Percentiles rank a stretch among this genome's conserved stretches.
phyloP scores from a whole-genome alignment of 2,888 invertebrate genomes.

The Didymodactylos carnosus region DNA sequence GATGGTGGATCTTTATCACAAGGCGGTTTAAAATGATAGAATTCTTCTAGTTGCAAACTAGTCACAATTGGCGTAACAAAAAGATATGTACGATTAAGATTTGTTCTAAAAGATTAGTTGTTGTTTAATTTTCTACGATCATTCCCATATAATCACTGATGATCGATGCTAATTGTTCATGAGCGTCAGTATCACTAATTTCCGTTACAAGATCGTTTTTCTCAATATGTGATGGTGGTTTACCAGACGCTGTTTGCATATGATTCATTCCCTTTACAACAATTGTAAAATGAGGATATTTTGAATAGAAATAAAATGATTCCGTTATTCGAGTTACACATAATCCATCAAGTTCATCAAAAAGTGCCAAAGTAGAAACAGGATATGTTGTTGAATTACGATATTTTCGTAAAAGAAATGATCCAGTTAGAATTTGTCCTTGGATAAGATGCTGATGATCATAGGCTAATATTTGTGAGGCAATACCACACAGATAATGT shows the following conservation, averaged over 20 bases:
- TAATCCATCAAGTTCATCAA: conserved; percentile 9
- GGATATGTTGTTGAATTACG: not conserved
- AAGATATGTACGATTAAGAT: not conserved
- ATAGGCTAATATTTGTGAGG: not conserved
- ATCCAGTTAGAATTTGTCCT: conserved; percentile 5
- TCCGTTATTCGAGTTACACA: conserved; percentile 4
- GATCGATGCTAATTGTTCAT: not conserved
- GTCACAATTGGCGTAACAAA: not conserved
- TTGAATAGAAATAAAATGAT: conserved; percentile 1
- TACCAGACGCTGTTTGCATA: conserved; percentile 3
- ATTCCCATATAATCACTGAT: not conserved
- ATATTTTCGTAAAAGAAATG: conserved; percentile 7
- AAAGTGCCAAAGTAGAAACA: not conserved
- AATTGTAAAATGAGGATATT: not conserved
- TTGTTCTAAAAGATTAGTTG: not conserved
- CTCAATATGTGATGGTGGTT: not conserved
- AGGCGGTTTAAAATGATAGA: conserved; percentile 12
- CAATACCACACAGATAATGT: conserved; percentile 6
- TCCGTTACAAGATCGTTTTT: conserved; percentile 11
- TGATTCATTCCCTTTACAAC: conserved; percentile 11
- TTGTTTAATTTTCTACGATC: not conserved
- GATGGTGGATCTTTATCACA: not conserved
- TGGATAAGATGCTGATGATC: not conserved
- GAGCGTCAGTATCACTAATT: not conserved
- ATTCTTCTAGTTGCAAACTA: conserved; percentile 9